Percentiles rank a stretch among this genome's conserved stretches.
These are phyloP conservation scores for Cremastinae sp. DNA, from an alignment of 2,888 invertebrate species.

Conservation along the genomic window DNA sequence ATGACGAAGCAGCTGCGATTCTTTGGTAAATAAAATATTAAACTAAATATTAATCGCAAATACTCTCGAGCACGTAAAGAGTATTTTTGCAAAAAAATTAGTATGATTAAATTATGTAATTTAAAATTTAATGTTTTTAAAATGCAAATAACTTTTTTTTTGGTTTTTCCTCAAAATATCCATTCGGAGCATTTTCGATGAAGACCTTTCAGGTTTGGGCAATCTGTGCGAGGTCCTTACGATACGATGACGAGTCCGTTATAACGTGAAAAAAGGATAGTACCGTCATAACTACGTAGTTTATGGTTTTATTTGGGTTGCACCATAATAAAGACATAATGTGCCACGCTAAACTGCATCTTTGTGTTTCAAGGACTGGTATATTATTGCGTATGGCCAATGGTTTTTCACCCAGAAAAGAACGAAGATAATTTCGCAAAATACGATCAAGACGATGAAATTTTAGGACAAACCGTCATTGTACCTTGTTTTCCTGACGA, in stretches of 20 bases:
- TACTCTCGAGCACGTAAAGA: no score
- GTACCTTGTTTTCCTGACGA: background rate
- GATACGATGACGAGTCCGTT: constrained; percentile 64
- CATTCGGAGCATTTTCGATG: background rate
- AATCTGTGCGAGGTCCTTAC: constrained; percentile 35
- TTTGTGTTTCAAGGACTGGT: constrained; percentile 76
- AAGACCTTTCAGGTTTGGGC: constrained; percentile 29
- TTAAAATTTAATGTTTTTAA: no score
- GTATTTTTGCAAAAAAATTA: no score
- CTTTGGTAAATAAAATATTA: no score
- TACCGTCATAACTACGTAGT: constrained; percentile 66
- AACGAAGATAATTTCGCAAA: constrained; percentile 45
- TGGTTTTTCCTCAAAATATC: no score
- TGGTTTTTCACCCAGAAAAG: constrained; percentile 26
- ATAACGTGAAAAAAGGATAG: constrained; percentile 67
- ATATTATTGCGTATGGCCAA: constrained; percentile 69
- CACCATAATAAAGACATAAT: constrained; percentile 72
- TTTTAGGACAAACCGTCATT: constrained; percentile 30
- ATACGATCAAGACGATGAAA: constrained; percentile 35
- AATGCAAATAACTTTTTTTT: no score
- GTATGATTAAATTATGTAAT: no score
- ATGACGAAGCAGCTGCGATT: constrained; percentile 40
- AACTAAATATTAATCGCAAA: no score
- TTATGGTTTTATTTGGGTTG: constrained; percentile 77
- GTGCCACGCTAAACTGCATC: constrained; percentile 71